Base-by-base conservation (phyloP, 2,797 vertebrate species). In the Betta splendens region DNA sequence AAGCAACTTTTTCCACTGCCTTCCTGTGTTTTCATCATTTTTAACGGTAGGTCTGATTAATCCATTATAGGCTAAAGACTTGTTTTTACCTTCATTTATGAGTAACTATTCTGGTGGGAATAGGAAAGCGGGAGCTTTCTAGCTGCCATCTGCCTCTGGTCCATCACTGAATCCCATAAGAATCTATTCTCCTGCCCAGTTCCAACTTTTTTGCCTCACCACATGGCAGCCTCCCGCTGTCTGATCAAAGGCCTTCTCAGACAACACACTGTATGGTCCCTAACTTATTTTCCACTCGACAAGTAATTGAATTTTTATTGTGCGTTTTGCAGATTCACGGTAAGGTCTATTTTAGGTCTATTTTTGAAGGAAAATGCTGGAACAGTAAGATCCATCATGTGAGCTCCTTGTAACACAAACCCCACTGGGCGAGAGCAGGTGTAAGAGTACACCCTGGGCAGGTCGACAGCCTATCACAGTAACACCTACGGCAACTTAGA, bases 101-200 rank as follows among this genome's bases (percentile, higher is more conserved):
- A 23, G 23, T n/a, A 5, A 12, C 33, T 43, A 11, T 29, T 44
- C 42, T 4, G 33, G 25, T 13, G 21, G 4, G 15, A 25, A 43
- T 17, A 48, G 39, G 20, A 47, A 36, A 26, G 15, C 11, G 17
- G 28, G 16, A 17, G 39, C 15, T 29, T 53, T 37, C 42, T 43
- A 31, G 18, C 32, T 21, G 12, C 44, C 56, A 47, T 60, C 65
- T 61, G 58, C 40, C 32, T 65, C 48, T 5, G 50, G 53, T 38
- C 48, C 48, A 25, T 32, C 17, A 42, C 7, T 40, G 13, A 73
- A 33, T 74, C 72, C 71, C 80, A 62, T 11, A 8, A 51, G 53
- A 56, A 38, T 47, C 16, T 29, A 35, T 25, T 72, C 22, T 35
- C 21, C 31, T 62, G 64, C 62, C 62, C 65, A 43, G n/a, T 44